These are phyloP conservation scores for Rhabdomys pumilio DNA, from an alignment of 2,797 vertebrate species.

Conservation along the genomic window DNA sequence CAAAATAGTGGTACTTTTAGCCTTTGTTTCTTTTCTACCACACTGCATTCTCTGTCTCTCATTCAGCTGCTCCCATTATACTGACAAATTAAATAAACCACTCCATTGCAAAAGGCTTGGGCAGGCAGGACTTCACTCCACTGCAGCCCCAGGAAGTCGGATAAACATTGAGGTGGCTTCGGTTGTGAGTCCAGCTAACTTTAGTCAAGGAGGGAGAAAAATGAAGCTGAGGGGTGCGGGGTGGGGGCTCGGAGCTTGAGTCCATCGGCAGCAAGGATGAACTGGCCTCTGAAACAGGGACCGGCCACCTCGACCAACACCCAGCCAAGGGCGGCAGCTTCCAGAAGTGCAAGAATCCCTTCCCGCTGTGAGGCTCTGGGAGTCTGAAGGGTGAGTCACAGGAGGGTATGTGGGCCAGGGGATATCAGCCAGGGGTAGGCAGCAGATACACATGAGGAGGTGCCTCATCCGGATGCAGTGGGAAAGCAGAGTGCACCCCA, in stretches of 20 bases:
- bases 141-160: slow-evolving; percentile 89
- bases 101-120: slow-evolving; percentile 93
- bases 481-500: background rate
- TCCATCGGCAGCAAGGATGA: slow-evolving; percentile 79
- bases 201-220: slow-evolving; percentile 75
- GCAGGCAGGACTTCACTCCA: slow-evolving; percentile 90
- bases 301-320: slow-evolving; percentile 10
- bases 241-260: slow-evolving; percentile 79
- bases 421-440: background rate
- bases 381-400: slow-evolving; percentile 87
- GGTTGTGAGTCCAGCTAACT: slow-evolving; percentile 85
- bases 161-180: slow-evolving; percentile 88
- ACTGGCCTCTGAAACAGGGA: slow-evolving; percentile 84
- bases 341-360: slow-evolving; percentile 73
- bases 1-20: slow-evolving; percentile 99
- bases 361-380: slow-evolving; percentile 79
- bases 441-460: slow-evolving; percentile 43
- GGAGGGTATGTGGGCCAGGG: slow-evolving; percentile 59
- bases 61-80: slow-evolving; percentile 97
- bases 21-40: slow-evolving; percentile 96
- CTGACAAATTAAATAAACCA: slow-evolving; percentile 99
- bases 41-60: slow-evolving; percentile 95
- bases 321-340: slow-evolving; percentile 76
- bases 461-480: slow-evolving; percentile 24
- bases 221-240: slow-evolving; percentile 31